phyloP scores from a whole-genome alignment of 2,797 vertebrate species.

The Coregonus suidteri region DNA sequence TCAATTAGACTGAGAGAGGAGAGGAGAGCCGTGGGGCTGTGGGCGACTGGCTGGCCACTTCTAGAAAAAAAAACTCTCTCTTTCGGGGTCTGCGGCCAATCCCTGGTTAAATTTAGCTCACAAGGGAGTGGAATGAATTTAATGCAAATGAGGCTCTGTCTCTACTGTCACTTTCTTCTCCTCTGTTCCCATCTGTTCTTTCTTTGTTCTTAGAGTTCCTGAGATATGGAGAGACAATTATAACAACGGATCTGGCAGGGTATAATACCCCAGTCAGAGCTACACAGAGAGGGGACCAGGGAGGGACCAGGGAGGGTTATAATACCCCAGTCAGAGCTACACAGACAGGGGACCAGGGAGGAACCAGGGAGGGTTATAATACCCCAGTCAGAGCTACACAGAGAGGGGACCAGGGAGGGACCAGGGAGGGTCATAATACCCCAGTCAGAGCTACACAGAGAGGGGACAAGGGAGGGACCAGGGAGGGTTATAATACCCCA shows the following conservation, averaged over 20 bases:
- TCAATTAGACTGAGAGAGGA: slow-evolving; percentile 88
- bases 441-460: too few species aligned
- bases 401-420: neutral
- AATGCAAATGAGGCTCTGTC: slow-evolving; percentile 81
- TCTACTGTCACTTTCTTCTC: slow-evolving; percentile 36
- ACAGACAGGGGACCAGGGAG: neutral
- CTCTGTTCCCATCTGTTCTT: slow-evolving; percentile 40
- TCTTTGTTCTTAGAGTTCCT: slow-evolving; percentile 32
- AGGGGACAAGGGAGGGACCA: too few species aligned
- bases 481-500: too few species aligned
- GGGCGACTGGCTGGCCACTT: slow-evolving; percentile 59
- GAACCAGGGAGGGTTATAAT: neutral
- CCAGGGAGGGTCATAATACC: too few species aligned
- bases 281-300: slow-evolving; percentile 5
- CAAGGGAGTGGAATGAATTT: slow-evolving; percentile 81
- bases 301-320: slow-evolving; percentile 27
- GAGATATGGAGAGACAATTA: slow-evolving; percentile 61
- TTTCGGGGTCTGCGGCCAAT: slow-evolving; percentile 37
- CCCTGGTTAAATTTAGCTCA: slow-evolving; percentile 78
- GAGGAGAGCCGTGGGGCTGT: slow-evolving; percentile 63
- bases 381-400: neutral
- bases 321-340: neutral
- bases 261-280: neutral
- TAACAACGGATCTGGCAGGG: slow-evolving; percentile 19
- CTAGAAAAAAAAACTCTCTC: slow-evolving; percentile 41